These are phyloP conservation scores for Panulirus ornatus DNA, from an alignment of 1,140 invertebrate genomes.

Conservation along the genomic window DNA sequence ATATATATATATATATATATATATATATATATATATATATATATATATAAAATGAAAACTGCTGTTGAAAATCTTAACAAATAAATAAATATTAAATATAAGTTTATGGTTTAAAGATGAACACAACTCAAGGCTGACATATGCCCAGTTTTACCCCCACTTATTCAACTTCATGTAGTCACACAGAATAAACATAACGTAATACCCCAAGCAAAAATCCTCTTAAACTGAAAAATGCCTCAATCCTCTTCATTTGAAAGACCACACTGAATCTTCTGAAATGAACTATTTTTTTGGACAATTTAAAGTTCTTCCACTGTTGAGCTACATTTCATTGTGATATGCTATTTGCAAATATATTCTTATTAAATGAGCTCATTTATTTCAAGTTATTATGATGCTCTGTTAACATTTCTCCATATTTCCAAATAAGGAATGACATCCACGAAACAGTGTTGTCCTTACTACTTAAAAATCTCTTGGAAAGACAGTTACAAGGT, in stretches of 20 bases:
- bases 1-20: too few relatives aligned
- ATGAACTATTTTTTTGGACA: constrained; percentile 1
- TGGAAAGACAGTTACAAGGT: not conserved
- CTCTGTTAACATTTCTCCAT: not conserved
- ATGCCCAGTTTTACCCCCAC: not conserved
- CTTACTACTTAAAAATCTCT: constrained; percentile 25
- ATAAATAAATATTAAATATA: too few relatives aligned
- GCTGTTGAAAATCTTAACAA: too few relatives aligned
- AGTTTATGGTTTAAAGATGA: too few relatives aligned
- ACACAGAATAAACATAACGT: not conserved
- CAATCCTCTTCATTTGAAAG: not conserved
- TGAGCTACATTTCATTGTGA: constrained; percentile 26
- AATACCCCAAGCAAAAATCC: not conserved
- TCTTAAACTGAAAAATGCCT: not conserved
- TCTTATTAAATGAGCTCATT: not conserved
- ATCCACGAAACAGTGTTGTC: constrained; percentile 19
- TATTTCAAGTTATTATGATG: constrained; percentile 24
- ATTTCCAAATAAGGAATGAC: constrained; percentile 2
- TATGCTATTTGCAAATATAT: constrained; percentile 43
- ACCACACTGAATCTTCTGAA: not conserved
- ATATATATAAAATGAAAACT: too few relatives aligned
- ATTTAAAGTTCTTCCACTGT: constrained; percentile 14
- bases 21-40: too few relatives aligned
- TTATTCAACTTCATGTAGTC: not conserved
- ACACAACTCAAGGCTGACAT: too few relatives aligned